phyloP scores from a whole-genome alignment of 1,140 invertebrate genomes.

The Antheraea mylitta region DNA sequence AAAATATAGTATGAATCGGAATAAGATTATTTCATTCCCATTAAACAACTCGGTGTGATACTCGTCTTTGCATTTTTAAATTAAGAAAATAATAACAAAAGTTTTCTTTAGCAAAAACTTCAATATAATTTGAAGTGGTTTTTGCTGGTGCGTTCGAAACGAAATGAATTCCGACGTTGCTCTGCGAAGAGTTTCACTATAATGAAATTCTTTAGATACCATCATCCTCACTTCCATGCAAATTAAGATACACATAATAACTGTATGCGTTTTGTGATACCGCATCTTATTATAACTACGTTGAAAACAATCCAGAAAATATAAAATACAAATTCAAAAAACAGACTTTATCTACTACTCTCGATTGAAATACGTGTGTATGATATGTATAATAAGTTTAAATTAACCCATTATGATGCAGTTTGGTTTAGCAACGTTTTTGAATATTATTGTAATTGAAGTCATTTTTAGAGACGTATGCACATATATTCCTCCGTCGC shows the following conservation, averaged over 20 bases:
- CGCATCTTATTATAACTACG: too few relatives aligned
- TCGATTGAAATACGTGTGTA: too few relatives aligned
- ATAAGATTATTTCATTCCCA: background rate
- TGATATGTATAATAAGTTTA: too few relatives aligned
- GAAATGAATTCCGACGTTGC: constrained; percentile 57
- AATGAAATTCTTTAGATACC: constrained; percentile 76
- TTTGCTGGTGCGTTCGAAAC: constrained; percentile 53
- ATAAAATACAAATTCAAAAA: too few relatives aligned
- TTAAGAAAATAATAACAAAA: constrained; percentile 41
- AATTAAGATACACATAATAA: constrained; percentile 66
- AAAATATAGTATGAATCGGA: background rate
- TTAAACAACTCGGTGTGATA: constrained; percentile 16
- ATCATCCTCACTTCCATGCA: constrained; percentile 38
- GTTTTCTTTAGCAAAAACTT: constrained; percentile 53
- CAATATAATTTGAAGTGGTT: constrained; percentile 49
- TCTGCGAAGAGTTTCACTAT: constrained; percentile 61
- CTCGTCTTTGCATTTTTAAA: constrained; percentile 22
- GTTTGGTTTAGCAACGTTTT: too few relatives aligned
- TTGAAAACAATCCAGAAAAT: too few relatives aligned
- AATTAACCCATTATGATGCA: too few relatives aligned
- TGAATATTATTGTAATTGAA: too few relatives aligned
- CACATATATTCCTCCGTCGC: too few relatives aligned
- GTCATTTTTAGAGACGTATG: too few relatives aligned
- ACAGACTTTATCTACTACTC: too few relatives aligned
- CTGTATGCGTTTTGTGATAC: constrained; percentile 41